Base-by-base conservation (phyloP, 2,113 vertebrate genomes). In the Lycaon pictus region DNA sequence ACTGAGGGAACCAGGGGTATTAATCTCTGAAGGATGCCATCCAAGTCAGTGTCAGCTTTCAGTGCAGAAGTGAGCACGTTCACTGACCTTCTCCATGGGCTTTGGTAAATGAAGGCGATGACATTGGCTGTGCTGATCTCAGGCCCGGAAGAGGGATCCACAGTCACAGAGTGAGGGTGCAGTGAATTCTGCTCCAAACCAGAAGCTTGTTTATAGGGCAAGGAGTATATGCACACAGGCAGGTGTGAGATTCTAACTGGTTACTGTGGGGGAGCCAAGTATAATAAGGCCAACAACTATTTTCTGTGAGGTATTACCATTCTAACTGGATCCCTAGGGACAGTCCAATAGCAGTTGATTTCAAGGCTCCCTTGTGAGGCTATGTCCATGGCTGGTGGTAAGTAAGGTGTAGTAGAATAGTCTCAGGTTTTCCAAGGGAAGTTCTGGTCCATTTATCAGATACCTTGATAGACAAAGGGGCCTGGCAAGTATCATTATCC, bases 11-110 rank as follows among this genome's bases (percentile, higher is more conserved):
- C 4, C 77, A 29, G 62, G 53, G 11, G 29, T 4, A 1, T 37
- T 92, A 7, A n/a, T 11, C 48, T 63, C 37, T 82, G 25, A 67
- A 35, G 27, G 43, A 85, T n/a, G 32, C 22, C 58, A 37, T 11
- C 82, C 20, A 35, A 80, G 71, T 35, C 67, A 85, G 65, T 8
- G 29, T 16, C 43, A 83, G 60, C 35, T 74, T 83, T 32, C 37
- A 43, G 2, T 32, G 29, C 16, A 83, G 60, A 63, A 77, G 27
- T 48, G 16, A 77, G n/a, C n/a, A 83, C 43, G 32, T 22, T 83
- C 84, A 94, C 95, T 97, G 62, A 97, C 92, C 88, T 96, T 94
- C 88, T 88, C 43, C 77, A 17, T 1, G n/a, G 12, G 23, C 71
- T 29, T 82, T 20, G 2, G 72, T 71, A 53, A 35, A 53, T 0